These are phyloP conservation scores for Propithecus perrieri DNA, from an alignment of 2,797 vertebrate species.

Conservation along the genomic window DNA sequence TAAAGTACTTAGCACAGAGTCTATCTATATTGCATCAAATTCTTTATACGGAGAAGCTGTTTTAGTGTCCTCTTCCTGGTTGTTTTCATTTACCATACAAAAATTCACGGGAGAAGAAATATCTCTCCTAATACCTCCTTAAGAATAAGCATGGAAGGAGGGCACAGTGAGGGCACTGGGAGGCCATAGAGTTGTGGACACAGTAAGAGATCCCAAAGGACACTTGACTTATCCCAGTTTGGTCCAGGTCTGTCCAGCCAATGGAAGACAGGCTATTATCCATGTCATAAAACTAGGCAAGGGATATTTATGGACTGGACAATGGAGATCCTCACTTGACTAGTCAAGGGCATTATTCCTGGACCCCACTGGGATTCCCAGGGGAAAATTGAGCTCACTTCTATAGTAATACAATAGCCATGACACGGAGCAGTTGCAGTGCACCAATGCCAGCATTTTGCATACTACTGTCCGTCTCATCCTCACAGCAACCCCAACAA, in stretches of 20 bases:
- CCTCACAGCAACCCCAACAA: neutral
- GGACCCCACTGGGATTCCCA: neutral
- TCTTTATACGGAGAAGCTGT: neutral
- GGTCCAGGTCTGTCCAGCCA: neutral
- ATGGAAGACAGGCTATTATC: neutral
- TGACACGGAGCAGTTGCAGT: neutral
- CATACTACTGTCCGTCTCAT: neutral
- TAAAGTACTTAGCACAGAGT: neutral
- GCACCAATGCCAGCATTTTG: rapidly evolving
- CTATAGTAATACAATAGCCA: neutral
- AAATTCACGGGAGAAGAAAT: neutral
- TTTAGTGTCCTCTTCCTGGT: neutral
- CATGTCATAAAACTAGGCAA: neutral
- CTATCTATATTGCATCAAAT: neutral
- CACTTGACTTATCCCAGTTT: neutral
- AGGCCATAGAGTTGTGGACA: neutral
- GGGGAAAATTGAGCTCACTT: neutral
- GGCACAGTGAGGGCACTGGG: neutral
- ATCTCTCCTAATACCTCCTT: neutral
- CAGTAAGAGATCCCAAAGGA: neutral
- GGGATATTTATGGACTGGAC: neutral
- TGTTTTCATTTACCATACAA: neutral
- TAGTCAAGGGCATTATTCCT: neutral
- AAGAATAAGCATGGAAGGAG: neutral
- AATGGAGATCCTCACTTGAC: neutral